phyloP scores from a whole-genome alignment of 2,113 vertebrate genomes.

The Hyaena hyaena region DNA sequence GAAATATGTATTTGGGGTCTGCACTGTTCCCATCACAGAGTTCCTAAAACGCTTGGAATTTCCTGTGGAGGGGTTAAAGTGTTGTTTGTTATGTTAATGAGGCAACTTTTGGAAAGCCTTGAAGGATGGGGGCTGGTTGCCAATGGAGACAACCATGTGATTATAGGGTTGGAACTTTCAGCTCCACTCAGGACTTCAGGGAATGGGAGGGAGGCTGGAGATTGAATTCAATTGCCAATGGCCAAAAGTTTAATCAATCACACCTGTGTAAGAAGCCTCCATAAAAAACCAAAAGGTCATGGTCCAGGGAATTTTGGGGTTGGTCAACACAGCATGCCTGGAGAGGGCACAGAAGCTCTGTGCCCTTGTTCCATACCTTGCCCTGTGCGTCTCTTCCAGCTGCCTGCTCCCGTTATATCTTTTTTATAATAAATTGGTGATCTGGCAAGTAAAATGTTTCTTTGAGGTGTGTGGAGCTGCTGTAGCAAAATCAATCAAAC shows the following conservation, averaged over 20 bases:
- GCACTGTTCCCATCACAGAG: background rate
- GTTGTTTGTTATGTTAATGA: background rate
- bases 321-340: background rate
- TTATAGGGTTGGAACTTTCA: background rate
- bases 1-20: background rate
- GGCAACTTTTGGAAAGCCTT: background rate
- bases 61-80: background rate
- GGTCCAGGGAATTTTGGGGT: background rate
- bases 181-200: background rate
- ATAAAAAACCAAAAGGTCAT: background rate
- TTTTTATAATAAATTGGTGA: background rate
- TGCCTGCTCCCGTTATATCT: background rate
- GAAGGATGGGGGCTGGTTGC: background rate
- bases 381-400: background rate
- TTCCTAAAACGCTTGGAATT: background rate
- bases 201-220: background rate
- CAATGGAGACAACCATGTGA: background rate
- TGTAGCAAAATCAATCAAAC: background rate
- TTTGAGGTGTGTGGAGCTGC: background rate
- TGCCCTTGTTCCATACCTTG: background rate
- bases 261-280: background rate
- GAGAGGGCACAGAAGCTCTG: background rate
- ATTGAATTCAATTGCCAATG: background rate
- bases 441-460: background rate
- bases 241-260: background rate